A percentile compares a stretch with the other conserved stretches of the same genome.
phyloP scores from a whole-genome alignment of 2,113 vertebrate species.

The Siniperca chuatsi region DNA sequence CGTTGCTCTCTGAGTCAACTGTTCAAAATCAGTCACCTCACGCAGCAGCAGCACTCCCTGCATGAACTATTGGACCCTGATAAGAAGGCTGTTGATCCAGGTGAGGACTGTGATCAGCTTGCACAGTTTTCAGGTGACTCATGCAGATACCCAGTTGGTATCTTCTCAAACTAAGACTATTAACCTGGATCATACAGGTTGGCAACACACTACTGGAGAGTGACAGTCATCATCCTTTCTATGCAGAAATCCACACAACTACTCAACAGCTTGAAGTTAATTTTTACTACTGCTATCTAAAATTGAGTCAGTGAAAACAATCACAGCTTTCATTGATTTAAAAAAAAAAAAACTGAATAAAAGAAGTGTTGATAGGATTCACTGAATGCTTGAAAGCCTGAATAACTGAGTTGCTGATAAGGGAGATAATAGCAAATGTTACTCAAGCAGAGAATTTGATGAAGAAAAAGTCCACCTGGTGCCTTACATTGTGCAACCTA shows the following conservation, averaged over 20 bases:
- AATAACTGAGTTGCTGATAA: constrained; percentile 28
- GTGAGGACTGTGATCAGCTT: constrained; percentile 51
- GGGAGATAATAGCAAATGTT: neutral
- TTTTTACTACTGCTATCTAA: neutral
- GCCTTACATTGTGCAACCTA: neutral
- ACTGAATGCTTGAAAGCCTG: constrained; percentile 8
- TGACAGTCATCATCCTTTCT: constrained; percentile 11
- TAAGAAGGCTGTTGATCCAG: constrained; percentile 65
- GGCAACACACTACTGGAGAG: neutral
- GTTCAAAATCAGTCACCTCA: constrained; percentile 46
- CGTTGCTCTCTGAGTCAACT: constrained; percentile 20
- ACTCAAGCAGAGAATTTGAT: constrained; percentile 5
- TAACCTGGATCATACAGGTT: constrained; percentile 24
- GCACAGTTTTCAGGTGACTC: constrained; percentile 54
- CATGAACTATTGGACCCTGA: constrained; percentile 79
- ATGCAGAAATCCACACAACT: neutral
- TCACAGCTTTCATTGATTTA: neutral
- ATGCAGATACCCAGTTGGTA: constrained; percentile 36
- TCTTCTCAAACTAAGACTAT: constrained; percentile 27
- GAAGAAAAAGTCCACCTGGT: neutral
- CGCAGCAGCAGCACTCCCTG: constrained; percentile 60
- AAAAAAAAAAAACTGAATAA: neutral
- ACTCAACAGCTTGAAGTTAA: neutral
- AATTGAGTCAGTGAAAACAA: neutral
- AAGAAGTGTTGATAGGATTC: constrained; percentile 6